These are phyloP conservation scores for Hermetia illucens DNA, from an alignment of 1,140 invertebrate species.

Conservation along the genomic window DNA sequence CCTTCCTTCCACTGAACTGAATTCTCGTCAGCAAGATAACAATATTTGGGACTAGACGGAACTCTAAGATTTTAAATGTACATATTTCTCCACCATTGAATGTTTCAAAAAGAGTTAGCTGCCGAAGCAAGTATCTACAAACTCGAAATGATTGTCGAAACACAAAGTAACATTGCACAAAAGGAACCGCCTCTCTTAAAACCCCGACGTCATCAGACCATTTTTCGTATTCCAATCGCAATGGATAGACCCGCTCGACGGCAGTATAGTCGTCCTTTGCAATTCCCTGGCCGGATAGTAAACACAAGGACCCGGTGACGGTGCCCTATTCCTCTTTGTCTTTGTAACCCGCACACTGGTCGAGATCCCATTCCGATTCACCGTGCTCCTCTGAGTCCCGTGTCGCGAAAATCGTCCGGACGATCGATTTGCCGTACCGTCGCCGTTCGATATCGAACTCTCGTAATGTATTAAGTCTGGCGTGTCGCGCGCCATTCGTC, in stretches of 20 bases:
- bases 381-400: conserved; percentile 37
- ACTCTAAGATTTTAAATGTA: too few relatives aligned
- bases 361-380: conserved; percentile 17
- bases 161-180: too few relatives aligned
- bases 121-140: too few relatives aligned
- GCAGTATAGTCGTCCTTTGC: neutral
- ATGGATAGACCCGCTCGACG: neutral
- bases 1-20: too few relatives aligned
- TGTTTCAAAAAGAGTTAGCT: too few relatives aligned
- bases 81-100: too few relatives aligned
- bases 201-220: conserved; percentile 1
- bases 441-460: conserved; percentile 60
- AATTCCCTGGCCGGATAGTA: conserved; percentile 44
- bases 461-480: conserved; percentile 64
- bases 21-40: too few relatives aligned
- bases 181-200: too few relatives aligned
- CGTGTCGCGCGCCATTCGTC: conserved; percentile 43
- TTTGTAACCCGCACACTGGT: conserved; percentile 23
- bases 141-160: too few relatives aligned
- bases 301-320: conserved; percentile 46
- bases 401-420: conserved; percentile 50
- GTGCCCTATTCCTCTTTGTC: conserved; percentile 26
- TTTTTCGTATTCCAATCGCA: conserved; percentile 5
- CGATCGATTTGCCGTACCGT: conserved; percentile 38
- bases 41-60: too few relatives aligned